Evolutionary conservation across 2,888 invertebrate genomes (phyloP), one percentile per base, ranked within the genome.

Genomic region (Exephanes ischioxanthus): DNA sequence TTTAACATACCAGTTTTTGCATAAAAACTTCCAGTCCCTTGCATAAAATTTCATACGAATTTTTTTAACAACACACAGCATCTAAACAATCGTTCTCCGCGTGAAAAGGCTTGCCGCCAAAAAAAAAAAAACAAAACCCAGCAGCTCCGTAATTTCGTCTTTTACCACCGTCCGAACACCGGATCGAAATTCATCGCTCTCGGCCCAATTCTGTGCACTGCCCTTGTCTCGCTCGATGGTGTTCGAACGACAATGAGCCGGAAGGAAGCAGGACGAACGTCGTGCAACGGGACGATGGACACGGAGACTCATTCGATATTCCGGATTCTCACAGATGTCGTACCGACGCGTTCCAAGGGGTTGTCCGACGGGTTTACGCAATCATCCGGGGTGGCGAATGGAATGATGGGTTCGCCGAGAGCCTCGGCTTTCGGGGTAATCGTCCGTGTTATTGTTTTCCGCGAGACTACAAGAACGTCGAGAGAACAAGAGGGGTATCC

Each of bases 371-470:
- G 73, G 78, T 75, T 82, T 63, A 79, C 85, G 78, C 85, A 67
- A 85, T 82, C 79, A 82, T 77, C 82, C 78, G 71, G 85, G 76
- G 83, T 87, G 87, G 87, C 87, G 84, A 85, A 87, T 86, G 87
- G 87, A 87, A 87, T 88, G 88, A 87, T 84, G 83, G 86, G 79
- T 80, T 78, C 73, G 75, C 86, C 87, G 30, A 30, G 86, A 88
- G 88, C 85, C 87, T 88, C 82, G 87, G 82, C 86, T 87, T 87
- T 86, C 88, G 83, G 88, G 89, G 89, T 89, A 90, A 90, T 89
- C 89, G 90, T 77, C 89, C 88, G 90, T 89, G 88, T 89, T 90
- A 90, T 90, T 90, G 90, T 89, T 89, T 89, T 88, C 88, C 80
- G 81, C 89, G 86, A 88, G 83, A 87, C 85, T 85, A 41, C 61